These are phyloP conservation scores for Imbricaverruca yamaguchii DNA, from an alignment of 2,888 invertebrate genomes.

Conservation along the genomic window DNA sequence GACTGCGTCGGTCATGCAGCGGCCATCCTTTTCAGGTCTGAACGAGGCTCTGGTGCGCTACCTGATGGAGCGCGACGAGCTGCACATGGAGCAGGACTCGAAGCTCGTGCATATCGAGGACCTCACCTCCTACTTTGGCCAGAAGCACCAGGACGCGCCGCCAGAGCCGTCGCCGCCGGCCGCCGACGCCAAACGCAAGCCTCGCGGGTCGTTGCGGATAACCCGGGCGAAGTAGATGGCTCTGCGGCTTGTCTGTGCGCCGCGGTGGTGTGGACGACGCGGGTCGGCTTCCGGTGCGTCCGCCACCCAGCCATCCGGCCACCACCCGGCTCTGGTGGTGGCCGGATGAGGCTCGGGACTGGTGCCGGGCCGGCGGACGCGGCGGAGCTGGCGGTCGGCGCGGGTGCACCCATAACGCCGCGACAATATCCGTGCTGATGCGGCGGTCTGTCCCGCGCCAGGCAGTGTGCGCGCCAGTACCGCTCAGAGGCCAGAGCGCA, in stretches of 20 bases:
- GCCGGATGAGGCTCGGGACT: not conserved
- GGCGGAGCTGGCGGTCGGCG: too few relatives aligned
- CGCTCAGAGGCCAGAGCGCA: too few relatives aligned
- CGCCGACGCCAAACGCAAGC: not conserved
- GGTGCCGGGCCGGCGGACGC: not conserved
- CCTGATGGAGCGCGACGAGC: slow-evolving; percentile 84
- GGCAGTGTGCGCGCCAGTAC: too few relatives aligned
- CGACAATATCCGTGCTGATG: too few relatives aligned
- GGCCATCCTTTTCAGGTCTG: slow-evolving; percentile 47
- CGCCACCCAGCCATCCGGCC: too few relatives aligned
- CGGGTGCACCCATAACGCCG: too few relatives aligned
- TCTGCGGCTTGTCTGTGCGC: not conserved
- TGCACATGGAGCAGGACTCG: slow-evolving; percentile 96
- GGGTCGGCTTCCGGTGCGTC: too few relatives aligned
- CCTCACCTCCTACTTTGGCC: slow-evolving; percentile 51
- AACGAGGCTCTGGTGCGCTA: slow-evolving; percentile 85
- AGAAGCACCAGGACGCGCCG: slow-evolving; percentile 11
- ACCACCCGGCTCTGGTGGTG: too few relatives aligned
- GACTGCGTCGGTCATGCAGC: too few relatives aligned
- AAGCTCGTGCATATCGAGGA: slow-evolving; percentile 97
- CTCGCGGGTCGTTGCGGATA: not conserved
- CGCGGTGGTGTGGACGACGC: too few relatives aligned
- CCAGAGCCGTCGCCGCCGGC: not conserved
- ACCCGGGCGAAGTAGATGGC: not conserved
- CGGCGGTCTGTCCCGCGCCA: too few relatives aligned